These are phyloP conservation scores for Allophyes oxyacanthae DNA, from an alignment of 2,888 invertebrate species.

Conservation along the genomic window DNA sequence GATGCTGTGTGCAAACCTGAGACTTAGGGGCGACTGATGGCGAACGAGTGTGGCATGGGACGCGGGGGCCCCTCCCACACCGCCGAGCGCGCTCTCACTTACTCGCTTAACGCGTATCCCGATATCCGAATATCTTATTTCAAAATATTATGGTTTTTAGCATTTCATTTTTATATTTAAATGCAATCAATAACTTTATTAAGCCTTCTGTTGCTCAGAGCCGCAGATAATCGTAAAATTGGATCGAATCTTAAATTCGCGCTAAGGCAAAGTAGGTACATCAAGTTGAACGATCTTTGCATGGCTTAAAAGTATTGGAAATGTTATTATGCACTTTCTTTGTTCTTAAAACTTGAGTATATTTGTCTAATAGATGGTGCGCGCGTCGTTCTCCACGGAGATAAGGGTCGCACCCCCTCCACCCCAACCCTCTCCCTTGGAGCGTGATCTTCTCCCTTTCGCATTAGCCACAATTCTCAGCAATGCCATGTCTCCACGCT, in stretches of 20 bases:
- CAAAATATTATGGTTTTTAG: conserved; percentile 7
- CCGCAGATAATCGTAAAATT: not conserved
- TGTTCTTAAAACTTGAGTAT: conserved; percentile 45
- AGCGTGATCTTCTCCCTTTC: conserved; percentile 66
- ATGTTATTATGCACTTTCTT: conserved; percentile 30
- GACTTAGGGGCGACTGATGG: conserved; percentile 87
- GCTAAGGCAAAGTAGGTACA: not conserved
- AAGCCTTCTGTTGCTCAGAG: not conserved
- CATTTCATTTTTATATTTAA: not conserved
- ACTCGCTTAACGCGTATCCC: conserved; percentile 52
- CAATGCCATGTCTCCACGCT: conserved; percentile 54
- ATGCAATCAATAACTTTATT: not conserved
- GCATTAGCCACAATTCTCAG: conserved; percentile 67
- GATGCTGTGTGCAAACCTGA: conserved; percentile 87
- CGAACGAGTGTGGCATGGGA: conserved; percentile 76
- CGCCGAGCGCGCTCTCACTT: conserved; percentile 68
- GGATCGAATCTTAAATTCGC: not conserved
- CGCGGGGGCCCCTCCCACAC: conserved; percentile 68
- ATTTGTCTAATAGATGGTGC: conserved; percentile 60
- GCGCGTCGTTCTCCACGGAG: conserved; percentile 68
- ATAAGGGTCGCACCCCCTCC: conserved; percentile 58
- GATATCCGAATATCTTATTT: conserved; percentile 27
- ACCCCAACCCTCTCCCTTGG: conserved; percentile 52
- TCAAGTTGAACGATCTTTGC: not conserved
- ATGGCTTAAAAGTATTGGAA: conserved; percentile 8